Conservation (phyloP, 2,113 vertebrate genomes). For the Tichodroma muraria region DNA sequence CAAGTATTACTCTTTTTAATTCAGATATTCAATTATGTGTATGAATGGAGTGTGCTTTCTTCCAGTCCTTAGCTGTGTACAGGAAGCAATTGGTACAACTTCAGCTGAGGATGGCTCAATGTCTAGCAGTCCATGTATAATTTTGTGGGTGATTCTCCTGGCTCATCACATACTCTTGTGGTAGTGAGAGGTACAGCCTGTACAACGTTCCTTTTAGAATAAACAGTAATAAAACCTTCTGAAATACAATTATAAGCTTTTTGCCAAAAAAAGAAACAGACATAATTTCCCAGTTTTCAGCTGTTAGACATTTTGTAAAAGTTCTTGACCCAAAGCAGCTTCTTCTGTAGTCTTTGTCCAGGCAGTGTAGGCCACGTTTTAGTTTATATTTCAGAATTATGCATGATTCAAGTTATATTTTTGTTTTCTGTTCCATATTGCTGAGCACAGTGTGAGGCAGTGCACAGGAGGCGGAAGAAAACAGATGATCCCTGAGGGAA, state of each 20-base stretch:
- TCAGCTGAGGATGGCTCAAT: background rate
- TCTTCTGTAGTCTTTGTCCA: background rate
- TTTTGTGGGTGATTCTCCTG: background rate
- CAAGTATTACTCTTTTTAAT: background rate
- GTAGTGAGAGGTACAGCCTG: background rate
- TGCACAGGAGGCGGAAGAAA: background rate
- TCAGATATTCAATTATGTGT: background rate
- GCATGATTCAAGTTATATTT: background rate
- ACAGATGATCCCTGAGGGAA: background rate
- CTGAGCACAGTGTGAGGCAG: background rate
- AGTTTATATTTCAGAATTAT: background rate
- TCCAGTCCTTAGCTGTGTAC: background rate
- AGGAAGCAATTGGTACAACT: background rate
- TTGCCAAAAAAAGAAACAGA: background rate
- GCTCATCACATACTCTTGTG: background rate
- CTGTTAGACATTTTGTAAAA: background rate
- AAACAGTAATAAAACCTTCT: background rate
- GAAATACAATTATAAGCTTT: background rate
- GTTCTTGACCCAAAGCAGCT: background rate
- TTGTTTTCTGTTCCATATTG: background rate
- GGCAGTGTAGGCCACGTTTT: background rate
- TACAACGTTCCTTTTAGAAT: background rate
- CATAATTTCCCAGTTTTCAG: background rate
- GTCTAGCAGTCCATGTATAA: background rate
- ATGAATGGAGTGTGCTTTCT: background rate